These are phyloP conservation scores for Macroglossus sobrinus DNA, from an alignment of 2,113 vertebrate genomes.

Conservation along the genomic window DNA sequence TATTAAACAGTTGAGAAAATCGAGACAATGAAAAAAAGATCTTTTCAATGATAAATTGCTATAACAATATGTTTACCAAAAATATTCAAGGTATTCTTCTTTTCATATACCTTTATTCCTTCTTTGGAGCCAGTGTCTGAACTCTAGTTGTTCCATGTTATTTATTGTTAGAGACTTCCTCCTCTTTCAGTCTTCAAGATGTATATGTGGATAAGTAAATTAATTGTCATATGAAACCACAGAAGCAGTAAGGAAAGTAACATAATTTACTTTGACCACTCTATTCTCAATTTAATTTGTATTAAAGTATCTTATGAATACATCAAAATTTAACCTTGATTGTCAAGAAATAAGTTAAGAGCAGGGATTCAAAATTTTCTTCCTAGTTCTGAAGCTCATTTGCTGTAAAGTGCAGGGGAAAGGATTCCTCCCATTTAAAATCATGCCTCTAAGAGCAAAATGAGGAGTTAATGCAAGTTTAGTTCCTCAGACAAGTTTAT, in stretches of 20 bases:
- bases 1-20: slow-evolving; percentile 57
- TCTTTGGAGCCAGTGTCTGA: background rate
- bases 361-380: slow-evolving; percentile 22
- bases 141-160: background rate
- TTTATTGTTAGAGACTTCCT: background rate
- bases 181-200: background rate
- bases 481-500: background rate
- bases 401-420: background rate
- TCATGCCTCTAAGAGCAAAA: background rate
- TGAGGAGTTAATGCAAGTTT: background rate
- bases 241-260: background rate
- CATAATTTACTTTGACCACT: background rate
- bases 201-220: background rate
- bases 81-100: background rate
- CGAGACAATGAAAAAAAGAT: background rate
- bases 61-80: background rate
- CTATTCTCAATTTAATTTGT: slow-evolving; percentile 24
- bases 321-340: slow-evolving; percentile 13
- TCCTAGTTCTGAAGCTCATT: background rate
- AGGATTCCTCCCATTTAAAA: background rate
- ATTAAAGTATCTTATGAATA: slow-evolving; percentile 23
- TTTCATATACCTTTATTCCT: background rate
- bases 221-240: background rate
- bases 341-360: slow-evolving; percentile 53
- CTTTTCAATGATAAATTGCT: background rate